Evolutionary conservation across 2,113 vertebrate genomes (phyloP).

Genomic region (Rutilus rutilus): DNA sequence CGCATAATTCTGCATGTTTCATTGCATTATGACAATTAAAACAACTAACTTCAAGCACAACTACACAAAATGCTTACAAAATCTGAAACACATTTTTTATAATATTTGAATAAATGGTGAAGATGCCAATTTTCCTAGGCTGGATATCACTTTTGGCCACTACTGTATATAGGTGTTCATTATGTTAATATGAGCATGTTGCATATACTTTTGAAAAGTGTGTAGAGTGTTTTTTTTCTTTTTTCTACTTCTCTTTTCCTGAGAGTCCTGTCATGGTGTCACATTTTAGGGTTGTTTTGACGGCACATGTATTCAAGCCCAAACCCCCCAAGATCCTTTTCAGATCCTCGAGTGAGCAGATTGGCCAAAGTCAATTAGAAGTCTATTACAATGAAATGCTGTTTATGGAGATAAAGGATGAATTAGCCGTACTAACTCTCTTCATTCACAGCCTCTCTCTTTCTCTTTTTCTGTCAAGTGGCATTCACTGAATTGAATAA

Average conservation of each 20-base stretch:
- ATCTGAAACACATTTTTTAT: no score
- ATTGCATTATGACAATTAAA: no score
- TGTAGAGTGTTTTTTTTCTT: no score
- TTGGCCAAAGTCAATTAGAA: constrained; percentile 61
- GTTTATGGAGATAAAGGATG: constrained; percentile 40
- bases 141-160: no score
- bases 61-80: no score
- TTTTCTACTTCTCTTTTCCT: background rate
- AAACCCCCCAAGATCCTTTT: background rate
- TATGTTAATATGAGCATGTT: no score
- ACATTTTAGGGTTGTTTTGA: background rate
- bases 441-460: constrained; percentile 35
- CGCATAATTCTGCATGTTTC: no score
- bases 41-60: no score
- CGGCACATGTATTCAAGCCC: background rate
- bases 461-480: constrained; percentile 57
- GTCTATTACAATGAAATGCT: constrained; percentile 42
- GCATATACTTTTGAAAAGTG: no score
- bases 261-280: background rate
- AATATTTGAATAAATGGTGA: no score
- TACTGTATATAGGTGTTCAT: no score
- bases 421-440: constrained; percentile 48
- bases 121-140: no score
- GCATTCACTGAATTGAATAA: constrained; percentile 51
- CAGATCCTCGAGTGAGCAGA: constrained; percentile 13